Base-by-base conservation (phyloP, 2,888 invertebrate species). In the Caenorhabditis zanzibari region DNA sequence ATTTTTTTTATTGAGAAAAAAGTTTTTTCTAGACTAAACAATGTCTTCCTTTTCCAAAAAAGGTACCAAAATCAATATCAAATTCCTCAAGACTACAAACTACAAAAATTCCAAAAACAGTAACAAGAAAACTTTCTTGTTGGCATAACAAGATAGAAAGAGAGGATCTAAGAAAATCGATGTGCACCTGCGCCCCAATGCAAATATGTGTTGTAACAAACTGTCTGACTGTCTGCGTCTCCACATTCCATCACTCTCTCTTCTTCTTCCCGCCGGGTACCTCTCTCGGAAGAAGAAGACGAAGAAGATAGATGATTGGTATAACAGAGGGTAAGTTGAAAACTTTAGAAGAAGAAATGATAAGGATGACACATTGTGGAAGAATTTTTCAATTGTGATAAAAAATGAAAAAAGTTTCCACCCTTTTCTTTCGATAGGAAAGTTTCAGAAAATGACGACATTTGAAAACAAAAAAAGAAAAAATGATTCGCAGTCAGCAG, bases 401-500 rank as follows among this genome's bases (percentile, higher is more conserved):
- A 24, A 44, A 64, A 38, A 61, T 32, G 32, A 32, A 61, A 41
- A 22, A 41, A 38, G 38, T 41, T 41, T 41, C 38, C 61, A 63
- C 61, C 12, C 38, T 22, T 41, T 19, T 38, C 32, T 10, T 41
- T 41, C 41, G 38, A 38, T 38, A 12, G 6, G 10, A 38, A 12
- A 10, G 38, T 10, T 38, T 6, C 38, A 38, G 12, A 6, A 38
- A 38, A 38, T 10, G 38, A 38, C 32, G 32, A 32, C 32, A 32
- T 32, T 6, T 4, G 10, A 38, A 38, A 38, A 24, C n/a, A 59
- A 68, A 61, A 59, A 56, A 44, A 6, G 26, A 28, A 59, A 68
- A 61, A 63, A n/a, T 9, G 16, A 19, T 72, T 76, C 85, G 85
- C 83, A 86, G 86, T 82, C 81, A 84, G 85, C 86, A 86, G 84